Base-by-base conservation (phyloP, 2,113 vertebrate genomes). In the Dendrocopos noguchii region DNA sequence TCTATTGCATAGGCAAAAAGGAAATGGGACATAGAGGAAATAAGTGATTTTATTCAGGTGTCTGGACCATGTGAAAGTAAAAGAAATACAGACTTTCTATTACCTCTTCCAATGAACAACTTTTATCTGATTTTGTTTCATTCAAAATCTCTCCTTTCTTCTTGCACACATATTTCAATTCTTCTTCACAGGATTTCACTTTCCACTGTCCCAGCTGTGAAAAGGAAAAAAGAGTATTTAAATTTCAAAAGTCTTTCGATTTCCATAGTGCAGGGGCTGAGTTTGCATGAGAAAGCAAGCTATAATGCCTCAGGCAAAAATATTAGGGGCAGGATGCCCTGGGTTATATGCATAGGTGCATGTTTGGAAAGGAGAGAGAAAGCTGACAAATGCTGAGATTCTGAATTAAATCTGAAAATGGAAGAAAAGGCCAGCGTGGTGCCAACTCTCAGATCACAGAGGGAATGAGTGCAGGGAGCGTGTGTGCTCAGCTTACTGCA, bases 111-210 rank as follows among this genome's bases (percentile, higher is more conserved):
- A 85, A 57, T 53, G 94, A 97, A 59, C 99, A 99, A 65, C 89
- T 96, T 20, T 89, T 47, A 83, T 97, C 96, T 57, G 96, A 77
- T 9, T 29, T 95, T 13, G 97, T 95, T 80, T 98, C 95, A 33
- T 97, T 97, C 57, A 96, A 95, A 80, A 98, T 89, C 18, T 97
- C 87, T 94, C 99, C 99, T 78, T 93, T 97, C 96, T 97, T 99
- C 97, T 98, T 99, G 93, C 99, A 99, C 81, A 99, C 96, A n/a
- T 98, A 99, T 75, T 98, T 98, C 22, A 98, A 86, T 57, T 70
- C 95, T 70, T 95, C 46, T 36, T 97, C 93, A 97, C 99, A 99
- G 46, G 96, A 81, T 24, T 94, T 97, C 55, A 98, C 95, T 82
- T 57, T 97, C 99, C 99, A 99, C 15, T 97, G 97, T 84, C 98